Evolutionary conservation across 2,797 vertebrate genomes (phyloP).

Genomic region (Falco biarmicus): DNA sequence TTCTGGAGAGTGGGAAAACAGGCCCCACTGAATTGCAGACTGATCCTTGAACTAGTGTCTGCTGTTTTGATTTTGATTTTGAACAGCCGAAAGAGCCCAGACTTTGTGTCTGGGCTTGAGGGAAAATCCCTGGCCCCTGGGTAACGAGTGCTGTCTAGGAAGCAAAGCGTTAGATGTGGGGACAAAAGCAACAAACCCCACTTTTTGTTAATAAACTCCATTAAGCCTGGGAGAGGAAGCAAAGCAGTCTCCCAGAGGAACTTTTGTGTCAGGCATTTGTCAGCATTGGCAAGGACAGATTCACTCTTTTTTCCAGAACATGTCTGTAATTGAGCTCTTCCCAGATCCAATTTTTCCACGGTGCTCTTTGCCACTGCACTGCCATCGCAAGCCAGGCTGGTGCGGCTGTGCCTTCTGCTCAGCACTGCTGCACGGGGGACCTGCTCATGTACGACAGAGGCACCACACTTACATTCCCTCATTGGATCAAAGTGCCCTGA

Average conservation of each 20-base stretch:
- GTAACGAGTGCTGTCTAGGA: background rate
- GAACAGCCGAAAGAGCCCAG: no score
- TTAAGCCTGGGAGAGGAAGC: background rate
- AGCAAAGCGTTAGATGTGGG: background rate
- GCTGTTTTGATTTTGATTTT: rapidly evolving
- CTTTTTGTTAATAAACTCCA: background rate
- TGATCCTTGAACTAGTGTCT: background rate
- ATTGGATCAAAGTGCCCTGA: background rate
- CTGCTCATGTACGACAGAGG: background rate
- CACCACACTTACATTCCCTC: background rate
- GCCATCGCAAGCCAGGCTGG: background rate
- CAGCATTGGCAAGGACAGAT: background rate
- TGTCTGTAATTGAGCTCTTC: background rate
- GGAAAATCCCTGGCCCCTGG: background rate
- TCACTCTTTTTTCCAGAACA: background rate
- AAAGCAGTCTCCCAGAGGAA: background rate
- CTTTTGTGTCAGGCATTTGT: background rate
- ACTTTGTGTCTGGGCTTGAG: background rate
- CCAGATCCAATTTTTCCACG: background rate
- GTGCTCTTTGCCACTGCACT: background rate
- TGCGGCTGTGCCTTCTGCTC: background rate
- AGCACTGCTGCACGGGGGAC: background rate
- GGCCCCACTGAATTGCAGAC: background rate
- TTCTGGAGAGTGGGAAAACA: rapidly evolving
- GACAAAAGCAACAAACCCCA: background rate